Evolutionary conservation across 2,888 invertebrate genomes (phyloP), one percentile per base, ranked within the genome.

Genomic region (Drosophila percnosoma): DNA sequence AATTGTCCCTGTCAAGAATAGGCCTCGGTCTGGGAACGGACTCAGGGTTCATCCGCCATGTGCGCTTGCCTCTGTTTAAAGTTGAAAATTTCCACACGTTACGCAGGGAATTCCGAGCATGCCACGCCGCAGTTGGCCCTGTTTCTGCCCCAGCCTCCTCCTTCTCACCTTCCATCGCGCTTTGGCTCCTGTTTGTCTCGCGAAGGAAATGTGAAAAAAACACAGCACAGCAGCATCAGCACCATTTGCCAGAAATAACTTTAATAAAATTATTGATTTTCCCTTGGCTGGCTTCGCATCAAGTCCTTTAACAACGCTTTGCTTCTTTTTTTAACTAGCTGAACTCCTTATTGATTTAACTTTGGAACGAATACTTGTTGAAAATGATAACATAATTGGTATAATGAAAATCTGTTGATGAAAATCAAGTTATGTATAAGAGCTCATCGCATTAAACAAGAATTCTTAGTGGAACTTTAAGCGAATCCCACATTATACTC

Each of bases 221-320:
- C 7, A 27, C 65, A 65, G 49, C 49, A 65, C 68, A 59, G 68
- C 58, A 70, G 61, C 38, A 54, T 33, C 60, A 53, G 67, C 75
- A 63, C 63, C 62, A 57, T 29, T 42, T 42, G 8, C 80, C 34
- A 45, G 59, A 55, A 59, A 62, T 49, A 78, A 83, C 87, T 87
- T 87, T 87, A 87, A 89, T 88, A 82, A 75, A 88, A 78, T 81
- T 87, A 87, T 87, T 83, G 87, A 87, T 87, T 87, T 87, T 87
- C 54, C 33, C 48, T 55, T 31, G 36, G 66, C 59, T 42, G 61
- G 42, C 73, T 55, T 49, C 40, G 33, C 62, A 53, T 70, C 66
- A 60, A 64, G 40, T 51, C 34, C 38, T 75, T 73, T 29, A 15
- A n/a, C 15, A 27, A 10, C 38, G 40, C 38, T 42, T 48, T 61